A percentile compares a stretch with the other conserved stretches of the same genome.
These are phyloP conservation scores for Lepidurus arcticus DNA, from an alignment of 1,140 invertebrate genomes.

Conservation along the genomic window DNA sequence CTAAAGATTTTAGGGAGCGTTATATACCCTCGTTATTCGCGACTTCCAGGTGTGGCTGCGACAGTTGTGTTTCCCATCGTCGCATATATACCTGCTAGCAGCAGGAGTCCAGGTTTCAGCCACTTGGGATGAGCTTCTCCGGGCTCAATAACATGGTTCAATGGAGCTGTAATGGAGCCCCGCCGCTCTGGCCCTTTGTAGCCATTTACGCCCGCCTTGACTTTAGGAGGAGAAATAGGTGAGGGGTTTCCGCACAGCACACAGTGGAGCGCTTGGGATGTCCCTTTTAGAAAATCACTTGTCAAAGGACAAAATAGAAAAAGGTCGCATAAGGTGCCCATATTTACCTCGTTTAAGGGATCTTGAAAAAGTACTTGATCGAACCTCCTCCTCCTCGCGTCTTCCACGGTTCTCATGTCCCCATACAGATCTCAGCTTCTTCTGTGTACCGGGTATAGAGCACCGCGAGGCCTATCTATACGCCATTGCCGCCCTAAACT, in stretches of 20 bases:
- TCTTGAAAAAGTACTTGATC: neutral
- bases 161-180: slow-evolving; percentile 20
- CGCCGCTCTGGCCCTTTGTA: neutral
- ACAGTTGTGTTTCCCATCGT: slow-evolving; percentile 17
- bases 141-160: slow-evolving; percentile 10
- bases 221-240: neutral
- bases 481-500: neutral
- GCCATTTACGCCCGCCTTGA: slow-evolving; percentile 15
- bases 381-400: neutral
- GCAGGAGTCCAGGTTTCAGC: slow-evolving; percentile 11
- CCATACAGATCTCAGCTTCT: neutral
- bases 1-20: neutral
- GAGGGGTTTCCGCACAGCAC: neutral
- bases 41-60: slow-evolving; percentile 20
- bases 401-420: neutral
- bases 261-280: neutral
- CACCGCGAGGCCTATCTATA: neutral
- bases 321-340: neutral
- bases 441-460: neutral
- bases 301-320: slow-evolving; percentile 4
- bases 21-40: neutral
- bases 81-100: neutral
- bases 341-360: slow-evolving; percentile 6
- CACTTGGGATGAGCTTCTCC: slow-evolving; percentile 13
- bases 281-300: slow-evolving; percentile 11